These are phyloP conservation scores for Piezodorus guildinii DNA, from an alignment of 1,140 invertebrate genomes.

Conservation along the genomic window DNA sequence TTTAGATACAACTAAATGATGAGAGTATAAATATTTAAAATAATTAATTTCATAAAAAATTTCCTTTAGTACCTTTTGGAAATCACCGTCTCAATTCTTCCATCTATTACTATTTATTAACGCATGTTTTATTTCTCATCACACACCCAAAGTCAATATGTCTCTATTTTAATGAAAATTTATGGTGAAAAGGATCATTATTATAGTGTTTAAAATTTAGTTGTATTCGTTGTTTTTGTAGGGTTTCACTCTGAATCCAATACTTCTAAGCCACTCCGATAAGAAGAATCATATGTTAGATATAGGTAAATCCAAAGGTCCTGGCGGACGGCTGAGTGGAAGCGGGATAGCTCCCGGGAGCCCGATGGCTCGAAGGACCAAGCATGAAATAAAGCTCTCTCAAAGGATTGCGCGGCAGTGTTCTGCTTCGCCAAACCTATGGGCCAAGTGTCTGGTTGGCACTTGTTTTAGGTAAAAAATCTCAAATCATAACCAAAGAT, in stretches of 20 bases:
- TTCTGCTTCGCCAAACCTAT: conserved; percentile 58
- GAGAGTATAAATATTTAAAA: too few relatives aligned
- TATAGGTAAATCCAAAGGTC: background rate
- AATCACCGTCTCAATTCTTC: too few relatives aligned
- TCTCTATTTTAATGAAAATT: too few relatives aligned
- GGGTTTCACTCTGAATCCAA: conserved; percentile 42
- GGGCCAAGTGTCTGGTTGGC: conserved; percentile 81
- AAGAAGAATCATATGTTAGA: background rate
- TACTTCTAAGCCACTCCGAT: conserved; percentile 39
- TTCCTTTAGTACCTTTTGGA: too few relatives aligned
- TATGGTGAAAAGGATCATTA: background rate
- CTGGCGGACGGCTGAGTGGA: conserved; percentile 10
- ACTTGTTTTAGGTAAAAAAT: conserved; percentile 55
- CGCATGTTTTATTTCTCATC: too few relatives aligned
- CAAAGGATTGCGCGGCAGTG: conserved; percentile 75
- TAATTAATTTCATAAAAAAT: too few relatives aligned
- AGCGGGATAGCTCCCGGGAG: conserved; percentile 54
- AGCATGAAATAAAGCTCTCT: conserved; percentile 86
- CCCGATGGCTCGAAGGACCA: conserved; percentile 82
- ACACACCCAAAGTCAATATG: too few relatives aligned
- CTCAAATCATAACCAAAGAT: background rate
- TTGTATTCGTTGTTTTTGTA: conserved; percentile 24
- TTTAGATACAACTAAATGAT: too few relatives aligned
- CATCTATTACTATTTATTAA: too few relatives aligned
- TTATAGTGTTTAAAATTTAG: background rate